Percentiles rank a stretch among this genome's conserved stretches.
phyloP scores from a whole-genome alignment of 2,797 vertebrate genomes.

The Catostomus latipinnis region DNA sequence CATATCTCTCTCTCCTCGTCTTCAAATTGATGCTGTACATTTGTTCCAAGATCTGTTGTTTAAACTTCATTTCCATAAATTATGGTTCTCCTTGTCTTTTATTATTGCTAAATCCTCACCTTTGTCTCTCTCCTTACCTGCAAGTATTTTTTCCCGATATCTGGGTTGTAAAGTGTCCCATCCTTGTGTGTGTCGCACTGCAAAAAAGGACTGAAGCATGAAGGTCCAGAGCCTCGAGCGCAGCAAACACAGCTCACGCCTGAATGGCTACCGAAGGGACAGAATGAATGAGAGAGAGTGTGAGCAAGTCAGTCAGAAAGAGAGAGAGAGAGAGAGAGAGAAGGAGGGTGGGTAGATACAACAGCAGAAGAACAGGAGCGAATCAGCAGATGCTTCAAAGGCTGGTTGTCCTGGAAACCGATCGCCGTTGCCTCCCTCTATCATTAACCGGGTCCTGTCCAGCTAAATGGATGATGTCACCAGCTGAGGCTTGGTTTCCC shows the following conservation, averaged over 20 bases:
- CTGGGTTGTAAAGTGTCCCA: constrained; percentile 87
- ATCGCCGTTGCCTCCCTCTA: constrained; percentile 82
- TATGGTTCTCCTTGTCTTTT: background rate
- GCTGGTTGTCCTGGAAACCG: constrained; percentile 96
- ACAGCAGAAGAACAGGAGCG: constrained; percentile 74
- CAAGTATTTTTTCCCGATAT: constrained; percentile 86
- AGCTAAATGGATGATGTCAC: constrained; percentile 86
- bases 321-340: constrained; percentile 45
- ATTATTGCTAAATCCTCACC: constrained; percentile 2
- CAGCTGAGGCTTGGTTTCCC: constrained; percentile 70
- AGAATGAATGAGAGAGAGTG: constrained; percentile 39
- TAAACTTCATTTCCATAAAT: background rate
- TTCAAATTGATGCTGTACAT: no score
- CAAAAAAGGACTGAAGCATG: constrained; percentile 92
- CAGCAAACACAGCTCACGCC: constrained; percentile 87
- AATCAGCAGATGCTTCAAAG: constrained; percentile 98
- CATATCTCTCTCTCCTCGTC: no score
- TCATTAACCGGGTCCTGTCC: constrained; percentile 65
- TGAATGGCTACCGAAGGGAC: constrained; percentile 81
- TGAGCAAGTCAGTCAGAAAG: constrained; percentile 28
- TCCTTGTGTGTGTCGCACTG: constrained; percentile 91
- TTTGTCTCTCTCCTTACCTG: constrained; percentile 79
- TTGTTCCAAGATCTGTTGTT: background rate
- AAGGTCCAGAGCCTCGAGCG: constrained; percentile 91
- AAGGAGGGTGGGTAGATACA: constrained; percentile 52